Conservation (phyloP, 1,140 invertebrate genomes). For the Lordiphosa mommai region DNA sequence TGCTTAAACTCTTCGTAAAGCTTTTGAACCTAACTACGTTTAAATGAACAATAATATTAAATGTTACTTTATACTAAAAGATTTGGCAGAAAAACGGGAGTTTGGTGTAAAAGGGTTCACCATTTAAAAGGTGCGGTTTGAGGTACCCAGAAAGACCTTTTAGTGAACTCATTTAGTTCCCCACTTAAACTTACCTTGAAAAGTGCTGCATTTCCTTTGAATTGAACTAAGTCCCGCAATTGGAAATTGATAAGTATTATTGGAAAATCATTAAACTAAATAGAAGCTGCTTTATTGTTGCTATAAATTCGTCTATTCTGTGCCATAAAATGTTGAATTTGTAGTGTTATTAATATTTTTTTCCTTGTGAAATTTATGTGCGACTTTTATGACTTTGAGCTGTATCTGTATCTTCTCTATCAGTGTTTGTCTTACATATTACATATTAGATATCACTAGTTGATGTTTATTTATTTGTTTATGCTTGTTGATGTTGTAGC, state of each 20-base stretch:
- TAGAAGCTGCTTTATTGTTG: too few relatives aligned
- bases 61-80: too few relatives aligned
- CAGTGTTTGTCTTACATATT: conserved; percentile 60
- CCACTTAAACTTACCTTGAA: conserved; percentile 40
- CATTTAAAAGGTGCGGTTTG: too few relatives aligned
- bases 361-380: conserved; percentile 22
- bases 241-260: conserved; percentile 29
- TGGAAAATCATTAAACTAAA: conserved; percentile 3
- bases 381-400: conserved; percentile 56
- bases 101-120: too few relatives aligned
- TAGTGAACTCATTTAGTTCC: neutral
- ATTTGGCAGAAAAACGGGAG: too few relatives aligned
- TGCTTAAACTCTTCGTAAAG: too few relatives aligned
- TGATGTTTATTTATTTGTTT: conserved; percentile 62
- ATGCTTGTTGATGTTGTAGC: conserved; percentile 6
- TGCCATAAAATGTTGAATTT: conserved; percentile 44
- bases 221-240: conserved; percentile 27
- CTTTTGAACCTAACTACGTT: too few relatives aligned
- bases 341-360: conserved; percentile 20
- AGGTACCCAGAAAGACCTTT: too few relatives aligned
- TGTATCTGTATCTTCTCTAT: conserved; percentile 29
- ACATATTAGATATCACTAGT: conserved; percentile 59
- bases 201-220: conserved; percentile 63
- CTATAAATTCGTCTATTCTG: neutral
- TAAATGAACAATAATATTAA: too few relatives aligned